These are phyloP conservation scores for Drosophila mimetica DNA, from an alignment of 2,888 invertebrate genomes.

Conservation along the genomic window DNA sequence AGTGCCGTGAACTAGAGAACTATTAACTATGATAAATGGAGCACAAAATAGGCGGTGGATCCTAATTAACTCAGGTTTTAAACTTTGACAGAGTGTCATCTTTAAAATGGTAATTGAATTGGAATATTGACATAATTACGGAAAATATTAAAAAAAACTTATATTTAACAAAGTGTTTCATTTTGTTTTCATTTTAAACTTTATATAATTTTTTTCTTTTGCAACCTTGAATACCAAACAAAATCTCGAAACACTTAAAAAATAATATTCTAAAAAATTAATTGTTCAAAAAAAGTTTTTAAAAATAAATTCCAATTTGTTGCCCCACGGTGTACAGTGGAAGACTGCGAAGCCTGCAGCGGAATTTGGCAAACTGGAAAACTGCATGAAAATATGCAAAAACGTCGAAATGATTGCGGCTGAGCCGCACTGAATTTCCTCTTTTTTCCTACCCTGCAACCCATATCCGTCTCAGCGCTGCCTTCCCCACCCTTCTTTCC, in stretches of 20 bases:
- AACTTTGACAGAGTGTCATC: neutral
- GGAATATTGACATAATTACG: neutral
- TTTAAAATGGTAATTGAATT: neutral
- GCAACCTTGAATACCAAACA: too few relatives aligned
- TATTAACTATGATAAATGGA: slow-evolving; percentile 26
- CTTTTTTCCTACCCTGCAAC: slow-evolving; percentile 24
- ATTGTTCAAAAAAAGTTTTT: too few relatives aligned
- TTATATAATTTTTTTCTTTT: too few relatives aligned
- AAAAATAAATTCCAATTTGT: too few relatives aligned
- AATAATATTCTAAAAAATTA: too few relatives aligned
- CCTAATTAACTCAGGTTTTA: slow-evolving; percentile 6
- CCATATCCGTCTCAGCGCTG: slow-evolving; percentile 13
- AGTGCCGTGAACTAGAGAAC: slow-evolving; percentile 19
- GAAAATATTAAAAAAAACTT: too few relatives aligned
- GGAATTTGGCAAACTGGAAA: slow-evolving; percentile 71
- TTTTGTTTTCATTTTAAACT: too few relatives aligned
- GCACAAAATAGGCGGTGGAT: neutral
- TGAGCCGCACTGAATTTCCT: slow-evolving; percentile 61
- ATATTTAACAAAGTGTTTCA: too few relatives aligned
- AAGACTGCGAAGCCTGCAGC: slow-evolving; percentile 53
- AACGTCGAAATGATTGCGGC: slow-evolving; percentile 78
- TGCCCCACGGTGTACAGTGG: slow-evolving; percentile 55
- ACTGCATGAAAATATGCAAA: slow-evolving; percentile 76
- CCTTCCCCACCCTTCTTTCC: neutral
- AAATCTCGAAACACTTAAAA: too few relatives aligned